Percentiles rank a stretch among this genome's conserved stretches.
Conservation (phyloP, 1,140 invertebrate species). For the Zelostemma sp. region DNA sequence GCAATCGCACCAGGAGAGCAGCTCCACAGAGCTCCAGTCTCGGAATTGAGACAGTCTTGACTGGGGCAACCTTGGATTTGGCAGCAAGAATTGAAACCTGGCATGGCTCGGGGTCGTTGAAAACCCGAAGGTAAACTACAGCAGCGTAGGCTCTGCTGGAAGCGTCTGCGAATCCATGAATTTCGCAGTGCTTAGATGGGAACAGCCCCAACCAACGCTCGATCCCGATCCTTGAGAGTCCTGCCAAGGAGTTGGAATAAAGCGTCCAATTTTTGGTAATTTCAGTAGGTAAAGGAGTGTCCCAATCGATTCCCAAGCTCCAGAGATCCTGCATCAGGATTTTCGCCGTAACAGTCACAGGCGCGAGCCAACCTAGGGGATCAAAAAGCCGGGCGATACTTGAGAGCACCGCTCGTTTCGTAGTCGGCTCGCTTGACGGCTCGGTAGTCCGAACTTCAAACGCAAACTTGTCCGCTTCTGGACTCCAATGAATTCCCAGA, state of each 20-base stretch:
- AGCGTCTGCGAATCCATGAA: constrained; percentile 13
- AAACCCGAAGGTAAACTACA: neutral
- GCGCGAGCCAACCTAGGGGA: constrained; percentile 30
- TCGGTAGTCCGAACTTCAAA: neutral
- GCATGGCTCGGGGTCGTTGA: neutral
- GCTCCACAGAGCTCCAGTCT: constrained; percentile 7
- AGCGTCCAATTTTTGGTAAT: no score
- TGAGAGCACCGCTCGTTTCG: constrained; percentile 40
- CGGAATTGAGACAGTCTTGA: constrained; percentile 2
- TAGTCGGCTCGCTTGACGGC: neutral
- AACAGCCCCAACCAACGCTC: neutral
- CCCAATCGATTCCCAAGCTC: neutral
- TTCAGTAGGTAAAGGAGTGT: neutral
- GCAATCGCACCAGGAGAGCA: neutral
- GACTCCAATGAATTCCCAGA: neutral
- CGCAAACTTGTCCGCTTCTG: neutral
- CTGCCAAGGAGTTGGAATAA: neutral
- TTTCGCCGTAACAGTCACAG: constrained; percentile 38
- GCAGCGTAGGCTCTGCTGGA: constrained; percentile 5
- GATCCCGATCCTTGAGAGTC: neutral
- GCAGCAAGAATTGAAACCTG: neutral
- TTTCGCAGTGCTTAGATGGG: neutral
- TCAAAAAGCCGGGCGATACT: constrained; percentile 34
- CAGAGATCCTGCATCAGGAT: constrained; percentile 37
- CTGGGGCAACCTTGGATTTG: constrained; percentile 1